Evolutionary conservation across 1,140 invertebrate genomes (phyloP).

Genomic region (silkworm (Bombyx mori)): ASM3026992v2 NC_085112.1:6093001-6093500

Average conservation of each 20-base stretch:
- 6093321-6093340: conserved; percentile 54
- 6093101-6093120: conserved; percentile 38
- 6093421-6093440: conserved; percentile 68
- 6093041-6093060: neutral
- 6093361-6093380: conserved; percentile 69
- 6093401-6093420: conserved; percentile 50
- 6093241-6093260: conserved; percentile 14
- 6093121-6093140: conserved; percentile 50
- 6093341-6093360: conserved; percentile 51
- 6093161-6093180: too few relatives aligned
- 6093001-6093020: too few relatives aligned
- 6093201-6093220: conserved; percentile 32
- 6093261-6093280: conserved; percentile 39
- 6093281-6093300: conserved; percentile 45
- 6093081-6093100: conserved; percentile 13
- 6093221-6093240: too few relatives aligned
- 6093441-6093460: conserved; percentile 53
- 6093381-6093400: conserved; percentile 40
- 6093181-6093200: conserved; percentile 1
- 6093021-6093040: too few relatives aligned
- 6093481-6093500: conserved; percentile 32
- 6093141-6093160: conserved; percentile 7
- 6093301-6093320: conserved; percentile 51
- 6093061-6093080: conserved; percentile 9
- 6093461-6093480: conserved; percentile 39